Percentiles rank a stretch among this genome's conserved stretches.
These are phyloP conservation scores for Porites lobata DNA, from an alignment of 92 coral and sea anemone species.

Conservation along the genomic window DNA sequence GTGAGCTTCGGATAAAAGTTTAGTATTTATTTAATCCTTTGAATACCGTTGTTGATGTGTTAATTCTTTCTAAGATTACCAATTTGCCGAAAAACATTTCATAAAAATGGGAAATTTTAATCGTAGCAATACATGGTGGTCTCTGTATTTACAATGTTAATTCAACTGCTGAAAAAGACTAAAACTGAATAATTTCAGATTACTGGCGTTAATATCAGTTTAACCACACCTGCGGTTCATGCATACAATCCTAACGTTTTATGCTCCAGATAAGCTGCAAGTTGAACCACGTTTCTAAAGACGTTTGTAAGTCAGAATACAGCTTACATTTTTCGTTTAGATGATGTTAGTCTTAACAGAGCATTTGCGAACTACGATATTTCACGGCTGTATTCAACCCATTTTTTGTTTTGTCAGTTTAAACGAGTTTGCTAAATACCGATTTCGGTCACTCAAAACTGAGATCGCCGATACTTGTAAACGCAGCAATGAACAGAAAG, in stretches of 20 bases:
- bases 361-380: neutral
- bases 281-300: too few relatives aligned
- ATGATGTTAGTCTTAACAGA: neutral
- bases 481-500: neutral
- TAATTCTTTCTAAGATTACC: neutral
- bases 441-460: neutral
- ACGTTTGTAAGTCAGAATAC: neutral
- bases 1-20: neutral
- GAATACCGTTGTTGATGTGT: neutral
- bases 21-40: neutral
- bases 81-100: neutral
- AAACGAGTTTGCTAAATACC: neutral
- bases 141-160: too few relatives aligned
- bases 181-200: too few relatives aligned
- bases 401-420: neutral
- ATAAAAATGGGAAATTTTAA: neutral
- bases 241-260: too few relatives aligned
- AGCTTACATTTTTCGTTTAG: neutral
- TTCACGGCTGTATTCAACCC: neutral
- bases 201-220: too few relatives aligned
- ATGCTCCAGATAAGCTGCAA: too few relatives aligned
- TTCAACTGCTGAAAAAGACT: too few relatives aligned
- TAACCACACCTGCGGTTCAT: too few relatives aligned
- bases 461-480: neutral
- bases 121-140: too few relatives aligned